These are phyloP conservation scores for Passer montanus DNA, from an alignment of 2,113 vertebrate genomes.

Conservation along the genomic window DNA sequence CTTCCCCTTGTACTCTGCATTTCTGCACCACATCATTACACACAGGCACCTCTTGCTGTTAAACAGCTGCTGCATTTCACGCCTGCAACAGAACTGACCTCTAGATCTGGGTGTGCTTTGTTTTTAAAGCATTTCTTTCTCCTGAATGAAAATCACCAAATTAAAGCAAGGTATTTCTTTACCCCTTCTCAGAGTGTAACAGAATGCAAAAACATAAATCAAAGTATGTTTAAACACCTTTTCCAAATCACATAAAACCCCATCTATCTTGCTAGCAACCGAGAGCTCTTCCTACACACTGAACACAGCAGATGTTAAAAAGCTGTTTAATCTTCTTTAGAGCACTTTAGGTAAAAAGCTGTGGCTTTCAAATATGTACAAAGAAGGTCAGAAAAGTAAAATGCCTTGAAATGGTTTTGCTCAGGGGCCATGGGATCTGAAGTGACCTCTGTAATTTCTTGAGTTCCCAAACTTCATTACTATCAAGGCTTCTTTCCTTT, in stretches of 20 bases:
- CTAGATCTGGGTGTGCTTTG: neutral
- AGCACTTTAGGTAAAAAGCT: constrained; percentile 38
- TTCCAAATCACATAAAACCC: neutral
- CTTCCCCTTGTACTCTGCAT: neutral
- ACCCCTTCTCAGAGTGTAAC: neutral
- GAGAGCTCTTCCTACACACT: constrained; percentile 17
- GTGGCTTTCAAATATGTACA: constrained; percentile 31
- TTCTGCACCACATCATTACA: neutral
- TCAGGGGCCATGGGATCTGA: constrained; percentile 3
- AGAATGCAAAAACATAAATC: neutral
- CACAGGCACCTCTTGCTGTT: neutral
- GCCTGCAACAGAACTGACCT: neutral
- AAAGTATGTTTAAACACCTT: constrained; percentile 27
- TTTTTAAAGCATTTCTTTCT: neutral
- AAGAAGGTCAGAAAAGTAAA: constrained; percentile 47
- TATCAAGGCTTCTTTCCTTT: neutral
- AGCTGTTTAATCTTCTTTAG: constrained; percentile 55
- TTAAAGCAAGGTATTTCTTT: neutral
- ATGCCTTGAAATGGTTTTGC: constrained; percentile 27
- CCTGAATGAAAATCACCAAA: neutral
- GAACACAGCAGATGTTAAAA: constrained; percentile 47
- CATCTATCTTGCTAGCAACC: constrained; percentile 26
- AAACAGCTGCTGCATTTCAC: constrained; percentile 8
- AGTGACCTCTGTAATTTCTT: constrained; percentile 17
- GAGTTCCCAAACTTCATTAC: neutral